These are phyloP conservation scores for Nomada hirtipes DNA, from an alignment of 2,888 invertebrate species.

Conservation along the genomic window DNA sequence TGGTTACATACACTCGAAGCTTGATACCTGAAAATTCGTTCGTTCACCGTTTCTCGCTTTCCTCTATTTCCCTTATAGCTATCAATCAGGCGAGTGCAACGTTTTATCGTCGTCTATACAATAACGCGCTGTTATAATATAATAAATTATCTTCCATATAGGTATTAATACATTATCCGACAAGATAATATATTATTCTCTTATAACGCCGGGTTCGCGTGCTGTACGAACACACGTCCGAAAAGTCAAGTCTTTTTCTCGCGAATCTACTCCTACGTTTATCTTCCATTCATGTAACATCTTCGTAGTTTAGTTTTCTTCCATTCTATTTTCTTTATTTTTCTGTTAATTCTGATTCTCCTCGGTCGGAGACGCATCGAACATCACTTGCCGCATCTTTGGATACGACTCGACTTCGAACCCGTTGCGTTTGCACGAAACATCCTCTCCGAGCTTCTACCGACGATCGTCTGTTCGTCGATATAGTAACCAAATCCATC, in stretches of 20 bases:
- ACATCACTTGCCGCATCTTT: conserved; percentile 13
- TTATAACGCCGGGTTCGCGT: conserved; percentile 25
- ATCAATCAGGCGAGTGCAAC: conserved; percentile 51
- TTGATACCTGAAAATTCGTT: neutral
- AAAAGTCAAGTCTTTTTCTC: conserved; percentile 34
- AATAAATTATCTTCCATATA: conserved; percentile 61
- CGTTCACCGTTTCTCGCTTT: neutral
- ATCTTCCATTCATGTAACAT: neutral
- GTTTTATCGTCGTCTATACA: conserved; percentile 63
- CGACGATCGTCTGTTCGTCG: conserved; percentile 41
- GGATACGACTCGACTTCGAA: conserved; percentile 51
- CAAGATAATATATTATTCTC: conserved; percentile 40
- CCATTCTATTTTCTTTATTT: neutral
- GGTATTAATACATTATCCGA: conserved; percentile 39
- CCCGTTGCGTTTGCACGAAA: conserved; percentile 61
- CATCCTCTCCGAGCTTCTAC: conserved; percentile 55
- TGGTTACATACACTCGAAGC: neutral
- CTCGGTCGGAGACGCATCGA: conserved; percentile 18
- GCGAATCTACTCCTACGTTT: conserved; percentile 4
- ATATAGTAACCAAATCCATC: conserved; percentile 62
- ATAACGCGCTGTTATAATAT: conserved; percentile 53
- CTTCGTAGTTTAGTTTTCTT: too few species aligned
- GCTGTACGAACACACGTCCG: conserved; percentile 1
- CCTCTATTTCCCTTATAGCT: neutral
- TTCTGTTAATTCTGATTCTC: neutral